phyloP scores from a whole-genome alignment of 2,797 vertebrate species.

The Rhynchotus rufescens region DNA sequence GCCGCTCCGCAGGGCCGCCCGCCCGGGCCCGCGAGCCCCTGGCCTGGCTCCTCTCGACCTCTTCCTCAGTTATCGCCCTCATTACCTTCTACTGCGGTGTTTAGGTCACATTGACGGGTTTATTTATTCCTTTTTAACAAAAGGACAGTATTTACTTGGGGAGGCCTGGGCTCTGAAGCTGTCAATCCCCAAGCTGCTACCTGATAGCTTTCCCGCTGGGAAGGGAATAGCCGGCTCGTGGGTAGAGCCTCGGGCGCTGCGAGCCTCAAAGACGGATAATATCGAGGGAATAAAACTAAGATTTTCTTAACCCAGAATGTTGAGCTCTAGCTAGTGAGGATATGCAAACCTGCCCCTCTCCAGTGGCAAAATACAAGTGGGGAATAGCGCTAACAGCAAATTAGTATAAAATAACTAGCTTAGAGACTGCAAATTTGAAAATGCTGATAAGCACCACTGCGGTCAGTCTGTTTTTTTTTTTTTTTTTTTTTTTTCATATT shows the following conservation, averaged over 20 bases:
- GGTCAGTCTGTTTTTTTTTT: not conserved
- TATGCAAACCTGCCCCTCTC: not conserved
- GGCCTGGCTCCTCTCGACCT: rapidly evolving
- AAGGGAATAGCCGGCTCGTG: not conserved
- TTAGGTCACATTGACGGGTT: not conserved
- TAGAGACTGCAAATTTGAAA: not conserved
- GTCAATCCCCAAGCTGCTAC: rapidly evolving
- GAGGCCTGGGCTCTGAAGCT: rapidly evolving
- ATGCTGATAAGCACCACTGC: no score
- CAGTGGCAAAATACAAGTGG: not conserved
- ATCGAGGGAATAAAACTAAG: not conserved
- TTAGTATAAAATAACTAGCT: not conserved
- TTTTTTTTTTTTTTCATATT: not conserved
- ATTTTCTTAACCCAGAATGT: not conserved
- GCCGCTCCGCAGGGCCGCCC: no score
- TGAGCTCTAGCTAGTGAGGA: not conserved
- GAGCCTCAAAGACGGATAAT: rapidly evolving
- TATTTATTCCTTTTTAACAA: not conserved
- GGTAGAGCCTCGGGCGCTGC: rapidly evolving
- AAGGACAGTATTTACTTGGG: not conserved
- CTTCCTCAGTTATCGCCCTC: not conserved
- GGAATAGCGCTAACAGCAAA: not conserved
- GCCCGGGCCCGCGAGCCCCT: not conserved
- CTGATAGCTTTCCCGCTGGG: not conserved
- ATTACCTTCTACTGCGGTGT: not conserved